Conservation (phyloP, 2,888 invertebrate genomes). For the Caenorhabditis macrosperma region DNA sequence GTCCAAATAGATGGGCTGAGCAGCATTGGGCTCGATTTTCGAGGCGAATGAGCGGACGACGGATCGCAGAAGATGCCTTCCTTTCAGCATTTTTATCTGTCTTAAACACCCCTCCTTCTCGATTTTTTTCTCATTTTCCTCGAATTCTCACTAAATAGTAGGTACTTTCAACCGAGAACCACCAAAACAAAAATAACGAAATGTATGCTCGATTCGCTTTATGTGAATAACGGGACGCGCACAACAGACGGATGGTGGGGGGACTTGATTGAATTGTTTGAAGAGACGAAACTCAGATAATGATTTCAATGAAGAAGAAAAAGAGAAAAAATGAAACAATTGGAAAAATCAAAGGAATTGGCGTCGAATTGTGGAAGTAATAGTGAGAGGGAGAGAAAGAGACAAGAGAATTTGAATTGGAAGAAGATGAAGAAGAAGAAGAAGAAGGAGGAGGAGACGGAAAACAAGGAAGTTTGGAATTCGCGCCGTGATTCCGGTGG, state of each 20-base stretch:
- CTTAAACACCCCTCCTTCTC: neutral
- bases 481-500: neutral
- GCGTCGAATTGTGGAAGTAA: neutral
- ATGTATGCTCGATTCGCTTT: slow-evolving; percentile 28
- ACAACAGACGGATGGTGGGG: neutral
- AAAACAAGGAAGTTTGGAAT: slow-evolving; percentile 19
- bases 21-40: slow-evolving; percentile 41
- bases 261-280: neutral
- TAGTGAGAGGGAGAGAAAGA: slow-evolving; percentile 1
- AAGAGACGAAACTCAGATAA: neutral
- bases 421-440: neutral
- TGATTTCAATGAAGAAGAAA: neutral
- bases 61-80: slow-evolving; percentile 29
- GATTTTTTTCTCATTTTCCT: neutral
- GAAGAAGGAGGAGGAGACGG: slow-evolving; percentile 13
- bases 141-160: slow-evolving; percentile 2
- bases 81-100: slow-evolving; percentile 32
- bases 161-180: slow-evolving; percentile 34
- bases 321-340: neutral
- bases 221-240: slow-evolving; percentile 20
- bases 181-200: neutral
- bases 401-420: neutral
- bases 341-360: neutral
- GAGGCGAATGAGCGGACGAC: slow-evolving; percentile 32
- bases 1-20: slow-evolving; percentile 91